These are phyloP conservation scores for Coregonus suidteri DNA, from an alignment of 2,797 vertebrate genomes.

Conservation along the genomic window DNA sequence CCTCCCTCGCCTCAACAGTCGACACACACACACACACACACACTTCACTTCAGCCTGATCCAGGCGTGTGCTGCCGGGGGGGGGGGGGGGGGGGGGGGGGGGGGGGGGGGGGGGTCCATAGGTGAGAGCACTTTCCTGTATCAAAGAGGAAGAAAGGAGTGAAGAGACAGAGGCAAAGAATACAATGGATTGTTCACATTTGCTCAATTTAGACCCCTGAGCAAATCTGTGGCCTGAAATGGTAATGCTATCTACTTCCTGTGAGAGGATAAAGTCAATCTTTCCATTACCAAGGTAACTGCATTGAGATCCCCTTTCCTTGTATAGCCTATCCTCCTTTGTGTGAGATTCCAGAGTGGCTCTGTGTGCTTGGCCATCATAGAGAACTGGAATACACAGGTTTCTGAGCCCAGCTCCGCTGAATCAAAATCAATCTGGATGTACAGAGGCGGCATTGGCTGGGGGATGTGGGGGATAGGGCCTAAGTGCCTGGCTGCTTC, in stretches of 20 bases:
- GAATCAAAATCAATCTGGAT: neutral
- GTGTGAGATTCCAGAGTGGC: slow-evolving; percentile 28
- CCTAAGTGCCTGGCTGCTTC: too few relatives aligned
- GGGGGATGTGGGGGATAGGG: too few relatives aligned
- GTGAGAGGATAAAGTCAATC: slow-evolving; percentile 40
- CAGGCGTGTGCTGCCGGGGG: slow-evolving; percentile 19
- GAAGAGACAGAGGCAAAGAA: slow-evolving; percentile 21
- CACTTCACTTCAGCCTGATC: slow-evolving; percentile 19
- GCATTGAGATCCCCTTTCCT: slow-evolving; percentile 43
- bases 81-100: neutral
- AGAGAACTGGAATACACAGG: neutral
- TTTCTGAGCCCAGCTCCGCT: neutral
- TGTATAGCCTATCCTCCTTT: slow-evolving; percentile 33
- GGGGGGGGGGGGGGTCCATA: neutral
- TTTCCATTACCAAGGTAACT: slow-evolving; percentile 64
- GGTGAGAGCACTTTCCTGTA: slow-evolving; percentile 22
- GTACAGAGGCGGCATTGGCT: neutral
- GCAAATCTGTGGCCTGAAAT: slow-evolving; percentile 47
- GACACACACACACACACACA: slow-evolving; percentile 2
- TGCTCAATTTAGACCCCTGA: slow-evolving; percentile 43
- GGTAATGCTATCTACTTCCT: slow-evolving; percentile 36
- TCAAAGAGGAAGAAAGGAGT: slow-evolving; percentile 37
- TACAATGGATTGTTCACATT: slow-evolving; percentile 34
- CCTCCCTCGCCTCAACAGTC: slow-evolving; percentile 11
- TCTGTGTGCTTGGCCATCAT: slow-evolving; percentile 15